These are phyloP conservation scores for Hypsibius dujardini DNA, from an alignment of 1,140 invertebrate genomes.

Conservation along the genomic window DNA sequence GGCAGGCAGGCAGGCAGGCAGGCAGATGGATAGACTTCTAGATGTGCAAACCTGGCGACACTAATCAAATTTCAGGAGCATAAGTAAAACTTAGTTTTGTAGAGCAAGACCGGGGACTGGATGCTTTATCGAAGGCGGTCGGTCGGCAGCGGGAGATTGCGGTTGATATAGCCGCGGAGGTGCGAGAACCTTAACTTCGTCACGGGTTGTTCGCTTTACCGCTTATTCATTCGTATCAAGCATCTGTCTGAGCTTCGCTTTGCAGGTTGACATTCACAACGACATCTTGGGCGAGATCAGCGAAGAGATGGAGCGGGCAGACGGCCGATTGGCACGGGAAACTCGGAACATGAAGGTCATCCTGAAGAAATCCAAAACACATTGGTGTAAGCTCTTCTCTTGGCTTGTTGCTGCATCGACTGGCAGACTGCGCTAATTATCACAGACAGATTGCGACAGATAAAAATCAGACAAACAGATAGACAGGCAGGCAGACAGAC, in stretches of 20 bases:
- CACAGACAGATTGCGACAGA: too few species aligned
- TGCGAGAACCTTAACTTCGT: background rate
- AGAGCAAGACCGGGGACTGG: conserved; percentile 12
- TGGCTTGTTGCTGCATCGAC: too few species aligned
- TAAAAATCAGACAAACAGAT: background rate
- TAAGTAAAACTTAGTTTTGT: background rate
- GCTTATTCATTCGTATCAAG: background rate
- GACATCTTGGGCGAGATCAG: conserved; percentile 6
- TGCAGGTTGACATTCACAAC: conserved; percentile 13
- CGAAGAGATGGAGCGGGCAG: background rate
- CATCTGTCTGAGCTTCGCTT: background rate
- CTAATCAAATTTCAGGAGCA: too few species aligned
- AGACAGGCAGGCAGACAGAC: too few species aligned
- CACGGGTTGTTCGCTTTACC: background rate
- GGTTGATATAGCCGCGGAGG: conserved; percentile 1
- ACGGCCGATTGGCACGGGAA: background rate
- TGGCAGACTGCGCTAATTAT: too few species aligned
- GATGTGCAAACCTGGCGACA: background rate
- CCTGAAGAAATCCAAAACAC: conserved; percentile 7
- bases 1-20: too few species aligned
- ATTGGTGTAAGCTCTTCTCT: conserved; percentile 13
- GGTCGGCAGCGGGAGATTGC: conserved; percentile 13
- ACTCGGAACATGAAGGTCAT: conserved; percentile 15
- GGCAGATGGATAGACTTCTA: background rate
- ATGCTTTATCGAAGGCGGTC: conserved; percentile 4